phyloP scores from a whole-genome alignment of 1,140 invertebrate species.

The Diploscapter pachys region DNA sequence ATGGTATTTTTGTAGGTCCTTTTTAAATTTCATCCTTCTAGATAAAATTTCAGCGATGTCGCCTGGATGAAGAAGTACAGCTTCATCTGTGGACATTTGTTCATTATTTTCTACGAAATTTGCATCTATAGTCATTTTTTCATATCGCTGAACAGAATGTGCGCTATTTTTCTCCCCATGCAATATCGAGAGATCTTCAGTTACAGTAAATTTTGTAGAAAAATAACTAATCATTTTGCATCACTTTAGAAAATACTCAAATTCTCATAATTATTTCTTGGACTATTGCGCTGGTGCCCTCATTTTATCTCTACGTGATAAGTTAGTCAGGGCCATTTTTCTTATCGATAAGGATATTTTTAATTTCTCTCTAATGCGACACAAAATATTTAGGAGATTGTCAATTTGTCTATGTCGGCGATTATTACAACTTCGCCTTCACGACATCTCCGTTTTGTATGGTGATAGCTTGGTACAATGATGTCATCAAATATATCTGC shows the following conservation, averaged over 20 bases:
- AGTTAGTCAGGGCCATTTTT: background rate
- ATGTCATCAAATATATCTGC: slow-evolving; percentile 24
- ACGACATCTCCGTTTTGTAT: slow-evolving; percentile 1
- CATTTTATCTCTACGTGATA: slow-evolving; percentile 14
- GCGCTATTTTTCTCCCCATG: slow-evolving; percentile 19
- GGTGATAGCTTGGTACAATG: slow-evolving; percentile 4
- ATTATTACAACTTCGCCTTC: slow-evolving; percentile 19
- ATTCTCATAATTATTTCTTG: slow-evolving; percentile 9
- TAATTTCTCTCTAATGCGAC: background rate
- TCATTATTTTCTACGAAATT: slow-evolving; percentile 29
- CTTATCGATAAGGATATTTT: background rate
- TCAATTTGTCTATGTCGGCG: slow-evolving; percentile 11
- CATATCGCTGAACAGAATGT: slow-evolving; percentile 23
- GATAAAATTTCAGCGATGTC: slow-evolving; percentile 9
- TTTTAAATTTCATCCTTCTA: background rate
- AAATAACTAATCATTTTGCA: slow-evolving; percentile 10
- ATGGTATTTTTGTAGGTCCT: slow-evolving; percentile 13
- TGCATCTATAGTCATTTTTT: slow-evolving; percentile 28
- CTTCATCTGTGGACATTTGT: slow-evolving; percentile 7
- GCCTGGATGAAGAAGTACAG: slow-evolving; percentile 3
- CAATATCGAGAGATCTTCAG: slow-evolving; percentile 21
- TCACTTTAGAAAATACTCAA: slow-evolving; percentile 2
- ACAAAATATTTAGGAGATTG: slow-evolving; percentile 16
- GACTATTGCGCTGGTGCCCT: slow-evolving; percentile 10
- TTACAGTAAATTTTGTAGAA: background rate